Conservation (phyloP, 2,888 invertebrate species). For the Pecten maximus region DNA sequence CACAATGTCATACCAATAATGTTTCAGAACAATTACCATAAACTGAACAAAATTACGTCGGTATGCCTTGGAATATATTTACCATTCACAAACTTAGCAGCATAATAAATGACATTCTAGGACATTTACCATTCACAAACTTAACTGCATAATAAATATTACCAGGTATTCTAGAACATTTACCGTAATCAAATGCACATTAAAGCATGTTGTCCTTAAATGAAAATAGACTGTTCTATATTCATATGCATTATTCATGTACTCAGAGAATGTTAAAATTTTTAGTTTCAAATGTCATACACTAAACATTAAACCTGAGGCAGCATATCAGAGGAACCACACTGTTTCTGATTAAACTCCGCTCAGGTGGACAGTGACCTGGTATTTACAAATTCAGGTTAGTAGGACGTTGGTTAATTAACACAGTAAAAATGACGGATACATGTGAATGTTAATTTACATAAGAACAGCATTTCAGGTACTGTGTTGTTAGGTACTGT, state of each 20-base stretch:
- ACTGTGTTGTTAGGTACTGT: too few relatives aligned
- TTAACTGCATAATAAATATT: background rate
- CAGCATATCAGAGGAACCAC: background rate
- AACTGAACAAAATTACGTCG: too few relatives aligned
- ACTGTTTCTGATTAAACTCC: background rate
- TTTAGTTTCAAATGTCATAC: constrained; percentile 26
- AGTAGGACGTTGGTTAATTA: constrained; percentile 11
- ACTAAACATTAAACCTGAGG: constrained; percentile 18
- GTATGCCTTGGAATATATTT: too few relatives aligned
- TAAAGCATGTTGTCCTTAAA: background rate
- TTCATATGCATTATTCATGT: constrained; percentile 32
- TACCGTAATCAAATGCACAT: background rate
- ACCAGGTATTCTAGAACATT: too few relatives aligned
- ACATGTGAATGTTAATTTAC: background rate
- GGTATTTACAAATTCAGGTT: constrained; percentile 18
- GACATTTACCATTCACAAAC: too few relatives aligned
- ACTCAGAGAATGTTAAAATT: constrained; percentile 20
- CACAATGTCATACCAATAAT: too few relatives aligned
- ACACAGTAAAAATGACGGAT: background rate
- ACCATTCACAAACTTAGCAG: background rate
- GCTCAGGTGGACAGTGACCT: background rate
- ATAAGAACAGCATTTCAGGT: background rate
- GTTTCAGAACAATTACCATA: too few relatives aligned
- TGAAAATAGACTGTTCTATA: constrained; percentile 1
- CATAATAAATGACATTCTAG: background rate